Evolutionary conservation across 2,888 invertebrate species (phyloP).

Genomic region (Oxytorus armatus): DNA sequence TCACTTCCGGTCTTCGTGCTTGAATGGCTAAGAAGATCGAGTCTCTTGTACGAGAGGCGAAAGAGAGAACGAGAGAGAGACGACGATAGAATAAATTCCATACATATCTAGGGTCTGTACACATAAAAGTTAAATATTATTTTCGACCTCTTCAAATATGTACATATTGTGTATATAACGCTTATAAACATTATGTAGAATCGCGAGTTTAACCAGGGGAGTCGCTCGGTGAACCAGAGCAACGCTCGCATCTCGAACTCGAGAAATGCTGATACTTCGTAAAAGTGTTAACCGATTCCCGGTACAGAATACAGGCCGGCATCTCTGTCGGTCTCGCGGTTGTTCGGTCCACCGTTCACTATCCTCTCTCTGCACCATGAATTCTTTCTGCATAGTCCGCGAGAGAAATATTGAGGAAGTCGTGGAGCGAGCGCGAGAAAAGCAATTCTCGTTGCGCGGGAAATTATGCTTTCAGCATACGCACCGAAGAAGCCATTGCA

Average conservation of each 20-base stretch:
- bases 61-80: too few species aligned
- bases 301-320: conserved; percentile 29
- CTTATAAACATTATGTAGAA: too few species aligned
- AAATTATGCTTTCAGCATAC: conserved; percentile 39
- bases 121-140: too few species aligned
- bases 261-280: conserved; percentile 42
- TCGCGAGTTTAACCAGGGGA: too few species aligned
- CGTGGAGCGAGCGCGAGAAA: conserved; percentile 50
- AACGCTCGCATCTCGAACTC: conserved; percentile 15
- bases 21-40: conserved; percentile 45
- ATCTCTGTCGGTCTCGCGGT: conserved; percentile 48
- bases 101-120: too few species aligned
- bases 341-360: too few species aligned
- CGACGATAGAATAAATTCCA: too few species aligned
- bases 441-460: conserved; percentile 50
- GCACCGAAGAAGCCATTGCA: conserved; percentile 45
- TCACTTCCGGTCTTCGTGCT: conserved; percentile 50
- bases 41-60: conserved; percentile 12
- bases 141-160: too few species aligned
- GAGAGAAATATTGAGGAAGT: conserved; percentile 63
- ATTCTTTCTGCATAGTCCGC: conserved; percentile 11
- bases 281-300: conserved; percentile 41
- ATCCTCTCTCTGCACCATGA: too few species aligned
- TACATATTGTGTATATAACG: too few species aligned
- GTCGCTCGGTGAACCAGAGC: conserved; percentile 63